Base-by-base conservation (phyloP, 2,113 vertebrate genomes). In the Percopsis transmontana region DNA sequence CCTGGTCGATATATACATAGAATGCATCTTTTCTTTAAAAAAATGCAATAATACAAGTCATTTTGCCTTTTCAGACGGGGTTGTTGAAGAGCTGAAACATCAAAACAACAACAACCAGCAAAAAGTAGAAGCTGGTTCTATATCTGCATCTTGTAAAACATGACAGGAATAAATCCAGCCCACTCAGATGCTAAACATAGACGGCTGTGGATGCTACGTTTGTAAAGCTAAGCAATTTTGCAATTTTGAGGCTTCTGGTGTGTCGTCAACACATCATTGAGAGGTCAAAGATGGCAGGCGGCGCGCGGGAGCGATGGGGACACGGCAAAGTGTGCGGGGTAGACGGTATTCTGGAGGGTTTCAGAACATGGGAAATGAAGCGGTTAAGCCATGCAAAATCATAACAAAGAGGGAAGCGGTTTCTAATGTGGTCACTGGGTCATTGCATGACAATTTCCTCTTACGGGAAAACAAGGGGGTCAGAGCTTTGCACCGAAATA, bases 381-480 rank as follows among this genome's bases (percentile, higher is more conserved):
- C 62, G 70, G 78, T 86, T 86, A 67, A 72, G 70, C 74, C 77
- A 65, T 82, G 72, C 65, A 76, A 70, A 85, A 85, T 79, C 87
- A 83, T 76, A 88, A 87, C 87, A 89, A 84, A 81, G 44, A 60
- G 70, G 84, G 80, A 91, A 89, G 87, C 82, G 86, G 85, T 86
- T 89, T 89, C 57, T 60, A 80, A 47, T 85, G 86, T 82, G 86
- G 84, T 85, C 79, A 85, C 65, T 82, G 82, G 84, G 83, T 87
- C 82, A 84, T 64, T 81, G 72, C 82, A 84, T 72, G 87, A 87
- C 74, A 79, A 84, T 86, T 85, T 88, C 79, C 85, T 83, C 72
- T 84, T 67, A 80, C 79, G 82, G 82, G 84, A 90, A 89, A 89
- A 85, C 81, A 87, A 84, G 82, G 76, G 77, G 82, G 80, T 85